phyloP scores from a whole-genome alignment of 2,113 vertebrate species.

The Brienomyrus brachyistius region DNA sequence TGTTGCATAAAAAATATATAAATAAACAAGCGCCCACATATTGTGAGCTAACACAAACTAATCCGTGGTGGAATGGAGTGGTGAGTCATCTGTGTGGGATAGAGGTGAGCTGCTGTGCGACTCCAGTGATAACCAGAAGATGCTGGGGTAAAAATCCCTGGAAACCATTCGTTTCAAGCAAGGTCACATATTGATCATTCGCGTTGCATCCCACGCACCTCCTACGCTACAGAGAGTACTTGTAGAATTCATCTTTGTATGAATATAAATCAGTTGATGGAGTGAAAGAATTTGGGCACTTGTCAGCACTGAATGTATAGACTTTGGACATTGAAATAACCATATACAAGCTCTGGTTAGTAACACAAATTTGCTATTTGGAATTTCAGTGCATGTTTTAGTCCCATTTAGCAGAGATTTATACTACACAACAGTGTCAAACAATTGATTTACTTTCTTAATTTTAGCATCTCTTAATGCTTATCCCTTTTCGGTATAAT shows the following conservation, averaged over 20 bases:
- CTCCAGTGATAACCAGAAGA: conserved; percentile 8
- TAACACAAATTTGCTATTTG: background rate
- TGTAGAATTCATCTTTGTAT: background rate
- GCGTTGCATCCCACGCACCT: conserved; percentile 1
- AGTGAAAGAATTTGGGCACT: background rate
- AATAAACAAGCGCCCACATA: conserved; percentile 1
- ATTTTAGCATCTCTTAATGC: background rate
- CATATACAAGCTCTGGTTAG: background rate
- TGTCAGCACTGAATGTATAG: background rate
- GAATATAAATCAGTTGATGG: conserved; percentile 3
- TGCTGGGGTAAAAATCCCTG: conserved; percentile 14
- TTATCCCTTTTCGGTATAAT: background rate
- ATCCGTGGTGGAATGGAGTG: background rate
- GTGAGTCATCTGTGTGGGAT: conserved; percentile 18
- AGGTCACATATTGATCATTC: conserved; percentile 6
- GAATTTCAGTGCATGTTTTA: background rate
- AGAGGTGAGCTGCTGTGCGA: conserved; percentile 9
- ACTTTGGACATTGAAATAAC: background rate
- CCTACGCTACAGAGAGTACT: conserved; percentile 5
- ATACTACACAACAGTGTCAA: background rate
- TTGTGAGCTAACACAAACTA: background rate
- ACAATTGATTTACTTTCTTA: background rate
- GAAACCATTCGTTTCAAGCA: conserved; percentile 10
- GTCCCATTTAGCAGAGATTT: background rate
- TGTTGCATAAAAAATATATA: conserved; percentile 4